Evolutionary conservation across 2,113 vertebrate genomes (phyloP).

Genomic region (Microcebus jonahi): DNA sequence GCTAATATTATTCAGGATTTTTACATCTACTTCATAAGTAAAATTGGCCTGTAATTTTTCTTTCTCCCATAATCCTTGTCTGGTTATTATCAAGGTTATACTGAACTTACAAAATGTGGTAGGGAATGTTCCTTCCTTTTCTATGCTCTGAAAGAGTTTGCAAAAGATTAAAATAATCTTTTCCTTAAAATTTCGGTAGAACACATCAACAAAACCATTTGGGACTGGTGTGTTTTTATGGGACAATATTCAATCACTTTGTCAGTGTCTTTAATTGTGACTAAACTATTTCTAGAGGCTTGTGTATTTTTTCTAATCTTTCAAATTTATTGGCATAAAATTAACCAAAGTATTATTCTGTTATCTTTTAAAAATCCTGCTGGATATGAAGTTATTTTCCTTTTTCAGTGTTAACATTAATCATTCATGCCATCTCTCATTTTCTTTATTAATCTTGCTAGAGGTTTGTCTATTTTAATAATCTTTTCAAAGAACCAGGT

Average conservation of each 20-base stretch:
- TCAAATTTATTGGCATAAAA: neutral
- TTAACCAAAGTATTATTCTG: neutral
- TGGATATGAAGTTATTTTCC: neutral
- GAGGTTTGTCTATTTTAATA: neutral
- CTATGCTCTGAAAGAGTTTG: neutral
- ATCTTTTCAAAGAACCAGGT: neutral
- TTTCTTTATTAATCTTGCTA: neutral
- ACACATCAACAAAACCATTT: neutral
- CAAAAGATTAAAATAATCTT: neutral
- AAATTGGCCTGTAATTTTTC: neutral
- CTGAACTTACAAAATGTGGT: neutral
- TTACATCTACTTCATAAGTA: neutral
- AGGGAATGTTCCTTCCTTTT: neutral
- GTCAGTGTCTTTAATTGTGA: neutral
- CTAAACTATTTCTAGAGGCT: neutral
- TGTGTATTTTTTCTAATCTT: neutral
- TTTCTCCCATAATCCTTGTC: neutral
- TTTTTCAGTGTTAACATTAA: neutral
- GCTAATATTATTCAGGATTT: neutral
- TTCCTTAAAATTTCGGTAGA: neutral
- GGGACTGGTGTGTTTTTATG: neutral
- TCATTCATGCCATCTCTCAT: neutral
- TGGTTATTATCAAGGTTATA: neutral
- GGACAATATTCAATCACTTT: neutral
- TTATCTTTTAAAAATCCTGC: neutral